Percentiles rank a stretch among this genome's conserved stretches.
Evolutionary conservation across 2,113 vertebrate species (phyloP).

Genomic region (Ammodytes marinus): DNA sequence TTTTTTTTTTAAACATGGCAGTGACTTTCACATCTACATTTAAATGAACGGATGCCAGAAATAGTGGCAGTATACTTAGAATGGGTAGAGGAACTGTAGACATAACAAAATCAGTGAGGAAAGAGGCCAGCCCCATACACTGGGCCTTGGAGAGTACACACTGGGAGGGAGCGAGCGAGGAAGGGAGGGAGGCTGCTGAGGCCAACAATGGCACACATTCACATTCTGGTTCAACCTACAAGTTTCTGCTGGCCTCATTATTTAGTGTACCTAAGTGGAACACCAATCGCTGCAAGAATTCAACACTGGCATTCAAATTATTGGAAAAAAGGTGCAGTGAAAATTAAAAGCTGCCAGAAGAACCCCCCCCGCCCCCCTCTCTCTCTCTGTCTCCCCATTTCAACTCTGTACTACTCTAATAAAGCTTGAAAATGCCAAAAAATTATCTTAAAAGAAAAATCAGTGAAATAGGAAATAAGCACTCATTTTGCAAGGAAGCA

Average conservation of each 20-base stretch:
- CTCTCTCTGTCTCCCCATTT: too few relatives aligned
- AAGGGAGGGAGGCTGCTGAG: slow-evolving; percentile 20
- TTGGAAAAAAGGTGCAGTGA: not conserved
- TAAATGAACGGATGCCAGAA: slow-evolving; percentile 66
- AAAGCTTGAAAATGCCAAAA: too few relatives aligned
- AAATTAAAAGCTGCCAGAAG: not conserved
- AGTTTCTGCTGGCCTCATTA: slow-evolving; percentile 54
- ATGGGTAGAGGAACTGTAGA: slow-evolving; percentile 52
- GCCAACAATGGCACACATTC: slow-evolving; percentile 70
- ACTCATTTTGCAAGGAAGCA: too few relatives aligned
- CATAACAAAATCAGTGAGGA: slow-evolving; percentile 75
- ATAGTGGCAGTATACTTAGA: slow-evolving; percentile 66
- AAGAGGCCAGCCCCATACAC: slow-evolving; percentile 59
- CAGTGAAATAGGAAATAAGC: not conserved
- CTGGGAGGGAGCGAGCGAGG: not conserved
- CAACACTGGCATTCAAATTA: slow-evolving; percentile 11
- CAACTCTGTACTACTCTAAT: too few relatives aligned
- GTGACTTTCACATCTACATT: slow-evolving; percentile 51
- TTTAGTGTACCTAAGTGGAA: slow-evolving; percentile 36
- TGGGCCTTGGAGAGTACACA: slow-evolving; percentile 48
- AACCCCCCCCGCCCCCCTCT: too few relatives aligned
- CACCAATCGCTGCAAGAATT: not conserved
- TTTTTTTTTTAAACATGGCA: slow-evolving; percentile 7
- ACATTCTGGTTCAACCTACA: slow-evolving; percentile 51
- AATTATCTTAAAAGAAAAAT: not conserved